These are phyloP conservation scores for Scaptomyza pallida DNA, from an alignment of 1,140 invertebrate genomes.

Conservation along the genomic window DNA sequence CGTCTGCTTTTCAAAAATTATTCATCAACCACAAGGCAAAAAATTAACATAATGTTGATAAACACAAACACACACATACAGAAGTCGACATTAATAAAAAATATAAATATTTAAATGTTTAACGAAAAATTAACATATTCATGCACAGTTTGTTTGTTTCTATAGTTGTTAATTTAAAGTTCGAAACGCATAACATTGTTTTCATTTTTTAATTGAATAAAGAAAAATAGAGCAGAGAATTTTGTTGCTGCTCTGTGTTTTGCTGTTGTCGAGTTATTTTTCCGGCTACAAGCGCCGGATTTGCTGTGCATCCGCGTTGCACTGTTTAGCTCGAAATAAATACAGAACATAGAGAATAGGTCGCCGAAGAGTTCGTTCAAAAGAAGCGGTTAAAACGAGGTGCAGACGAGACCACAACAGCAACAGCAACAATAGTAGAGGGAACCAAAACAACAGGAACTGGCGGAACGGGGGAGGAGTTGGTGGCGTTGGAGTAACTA, in stretches of 20 bases:
- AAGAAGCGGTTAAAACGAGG: slow-evolving; percentile 6
- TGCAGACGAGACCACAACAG: slow-evolving; percentile 15
- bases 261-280: slow-evolving; percentile 57
- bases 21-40: slow-evolving; percentile 41
- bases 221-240: slow-evolving; percentile 47
- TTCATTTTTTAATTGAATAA: slow-evolving; percentile 69
- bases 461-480: too few species aligned
- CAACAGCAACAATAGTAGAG: background rate
- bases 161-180: slow-evolving; percentile 8
- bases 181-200: slow-evolving; percentile 37
- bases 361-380: slow-evolving; percentile 47
- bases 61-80: slow-evolving; percentile 4
- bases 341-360: slow-evolving; percentile 43
- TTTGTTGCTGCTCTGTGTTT: slow-evolving; percentile 23
- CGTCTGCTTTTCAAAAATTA: slow-evolving; percentile 26
- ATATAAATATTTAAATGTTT: slow-evolving; percentile 34
- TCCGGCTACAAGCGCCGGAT: slow-evolving; percentile 55
- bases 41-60: slow-evolving; percentile 52
- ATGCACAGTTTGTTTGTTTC: slow-evolving; percentile 11
- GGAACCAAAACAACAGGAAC: too few species aligned
- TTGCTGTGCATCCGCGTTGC: slow-evolving; percentile 53
- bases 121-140: slow-evolving; percentile 26
- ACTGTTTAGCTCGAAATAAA: slow-evolving; percentile 9
- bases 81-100: slow-evolving; percentile 5
- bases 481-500: slow-evolving; percentile 5